Evolutionary conservation across 2,113 vertebrate species (phyloP), one percentile per base, ranked within the genome.

Genomic region (Eleginops maclovinus): DNA sequence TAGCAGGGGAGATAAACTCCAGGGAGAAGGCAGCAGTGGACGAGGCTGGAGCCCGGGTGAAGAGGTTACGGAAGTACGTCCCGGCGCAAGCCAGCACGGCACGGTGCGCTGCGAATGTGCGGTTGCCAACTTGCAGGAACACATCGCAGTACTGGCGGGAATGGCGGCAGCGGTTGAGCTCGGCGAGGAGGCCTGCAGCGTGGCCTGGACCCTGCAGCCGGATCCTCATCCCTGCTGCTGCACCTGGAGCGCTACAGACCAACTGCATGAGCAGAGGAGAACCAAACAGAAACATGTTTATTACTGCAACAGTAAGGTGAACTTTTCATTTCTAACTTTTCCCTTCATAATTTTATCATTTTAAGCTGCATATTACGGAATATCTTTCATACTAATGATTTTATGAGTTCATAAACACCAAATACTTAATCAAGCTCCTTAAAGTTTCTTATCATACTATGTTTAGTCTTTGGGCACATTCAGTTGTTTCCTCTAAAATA

Each of bases 131-230:
- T 75, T 97, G 93, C 0, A 99, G 96, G 82, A 96, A 93, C 71
- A 98, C 97, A 61, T 99, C 98, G 0, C 98, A 99, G 93, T 97
- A 97, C 68, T 95, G 96, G 56, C 97, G 96, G 0, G 96, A 96
- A 8, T 96, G 95, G 15, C 98, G 92, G 88, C 95, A 98, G 94
- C 96, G 95, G 91, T 99, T 98, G 77, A 99, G 97, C 61, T 99
- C 96, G 41, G 96, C 92, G 75, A 99, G 95, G 75, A 99, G 94
- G 89, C 95, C 95, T 94, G 95, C 96, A 66, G 97, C 96, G 59
- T 98, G 97, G 85, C 97, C 95, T 59, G 95, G 95, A 89, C 96
- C 97, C 93, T 97, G 96, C 81, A 99, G 91, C 72, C 97, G 96
- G 94, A 99, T 98, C 94, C 97, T 96, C 98, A 99, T 99, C 91